Base-by-base conservation (phyloP, 1,140 invertebrate genomes). In the Physella acuta region DNA sequence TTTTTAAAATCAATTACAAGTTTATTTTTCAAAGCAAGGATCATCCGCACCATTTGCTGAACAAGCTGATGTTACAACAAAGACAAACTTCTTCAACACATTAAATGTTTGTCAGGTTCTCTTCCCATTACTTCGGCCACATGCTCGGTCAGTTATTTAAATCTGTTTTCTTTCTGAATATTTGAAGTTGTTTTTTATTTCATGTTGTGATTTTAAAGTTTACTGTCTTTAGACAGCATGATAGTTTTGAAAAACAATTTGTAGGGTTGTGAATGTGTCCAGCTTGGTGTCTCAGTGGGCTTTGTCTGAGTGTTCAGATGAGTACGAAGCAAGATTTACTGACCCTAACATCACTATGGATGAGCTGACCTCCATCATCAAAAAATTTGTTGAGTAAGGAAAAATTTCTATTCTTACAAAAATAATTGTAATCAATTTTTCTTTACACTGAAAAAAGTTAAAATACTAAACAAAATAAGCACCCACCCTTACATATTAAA, bases 21-120 rank as follows among this genome's bases (percentile, higher is more conserved):
- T n/a, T n/a, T n/a, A n/a, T 44, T 44, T 44, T 44, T 44, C 20
- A 44, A 8, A 44, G 39, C 8, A 20, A 11, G 8, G 20, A 56
- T 60, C 67, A 73, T 56, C 87, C 0, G 90, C 89, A 65, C 88
- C 91, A 0, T 88, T 90, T 67, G 73, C 80, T 1, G 86, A 88
- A 30, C 91, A 93, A 87, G 92, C 91, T 0, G 88, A 89, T 73
- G 85, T 89, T 71, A 92, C 91, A 0, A 75, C 91, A 0, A 81
- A 80, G 51, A 88, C 90, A 0, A 93, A 94, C 81, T 92, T 90
- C 78, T 91, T 89, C 76, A 88, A 86, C 17, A 87, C 89, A 1
- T 74, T 90, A 16, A 85, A 86, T 53, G 86, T 90, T 26, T 92
- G 90, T 74, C 82, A 90, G 14, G 82, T 83, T 37, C 77, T 93